These are phyloP conservation scores for Pachymerium ferrugineum DNA, from an alignment of 2,888 invertebrate genomes.

Conservation along the genomic window DNA sequence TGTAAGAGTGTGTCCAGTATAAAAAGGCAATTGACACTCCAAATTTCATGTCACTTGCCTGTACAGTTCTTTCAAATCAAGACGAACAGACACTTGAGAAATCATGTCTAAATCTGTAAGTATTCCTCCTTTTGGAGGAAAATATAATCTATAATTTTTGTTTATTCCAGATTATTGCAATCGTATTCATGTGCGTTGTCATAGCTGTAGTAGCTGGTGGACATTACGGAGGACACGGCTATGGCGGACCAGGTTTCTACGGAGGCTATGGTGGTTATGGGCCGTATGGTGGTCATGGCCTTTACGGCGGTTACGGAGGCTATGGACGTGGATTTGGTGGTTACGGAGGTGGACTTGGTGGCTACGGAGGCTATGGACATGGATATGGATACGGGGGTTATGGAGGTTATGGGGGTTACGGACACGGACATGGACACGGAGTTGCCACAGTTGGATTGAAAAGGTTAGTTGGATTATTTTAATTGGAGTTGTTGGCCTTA, in stretches of 20 bases:
- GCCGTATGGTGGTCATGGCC: not conserved
- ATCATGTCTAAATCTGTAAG: not conserved
- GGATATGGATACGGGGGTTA: not conserved
- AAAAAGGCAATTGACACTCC: not conserved
- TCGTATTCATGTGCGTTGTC: not conserved
- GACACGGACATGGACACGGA: not conserved
- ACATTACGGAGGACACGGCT: slow-evolving; percentile 16
- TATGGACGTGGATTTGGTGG: slow-evolving; percentile 28
- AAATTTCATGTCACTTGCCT: not conserved
- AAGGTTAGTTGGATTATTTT: not conserved
- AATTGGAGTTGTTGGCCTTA: not conserved
- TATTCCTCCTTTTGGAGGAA: not conserved
- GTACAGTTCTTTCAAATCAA: not conserved
- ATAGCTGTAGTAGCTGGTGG: not conserved
- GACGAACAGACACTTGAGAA: not conserved
- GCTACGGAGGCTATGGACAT: slow-evolving; percentile 1
- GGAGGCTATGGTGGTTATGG: not conserved
- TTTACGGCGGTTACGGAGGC: slow-evolving; percentile 20
- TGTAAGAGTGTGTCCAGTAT: not conserved
- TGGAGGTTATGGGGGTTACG: not conserved
- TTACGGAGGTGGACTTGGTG: slow-evolving; percentile 9
- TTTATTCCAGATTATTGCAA: not conserved
- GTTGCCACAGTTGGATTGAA: not conserved
- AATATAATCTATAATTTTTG: not conserved
- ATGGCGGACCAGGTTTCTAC: not conserved